These are phyloP conservation scores for Panagrolaimus sp. DNA, from an alignment of 1,140 invertebrate species.

Conservation along the genomic window DNA sequence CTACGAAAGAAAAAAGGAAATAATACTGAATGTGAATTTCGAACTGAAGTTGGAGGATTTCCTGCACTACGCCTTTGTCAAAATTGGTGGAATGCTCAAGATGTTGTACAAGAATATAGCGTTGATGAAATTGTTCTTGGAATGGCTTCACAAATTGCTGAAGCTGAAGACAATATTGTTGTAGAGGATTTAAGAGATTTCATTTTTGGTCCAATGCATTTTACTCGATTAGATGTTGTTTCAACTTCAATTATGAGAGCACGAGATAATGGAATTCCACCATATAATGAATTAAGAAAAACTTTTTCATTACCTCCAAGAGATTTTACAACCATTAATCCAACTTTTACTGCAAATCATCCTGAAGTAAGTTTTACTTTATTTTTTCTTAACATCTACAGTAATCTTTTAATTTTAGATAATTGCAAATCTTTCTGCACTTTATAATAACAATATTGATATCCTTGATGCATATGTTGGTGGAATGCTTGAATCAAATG, in stretches of 20 bases:
- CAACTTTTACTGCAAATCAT: constrained; percentile 64
- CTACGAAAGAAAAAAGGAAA: constrained; percentile 64
- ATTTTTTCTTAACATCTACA: not conserved
- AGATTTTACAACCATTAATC: constrained; percentile 71
- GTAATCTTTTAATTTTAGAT: constrained; percentile 61
- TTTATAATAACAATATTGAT: constrained; percentile 74
- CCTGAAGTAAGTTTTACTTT: constrained; percentile 3
- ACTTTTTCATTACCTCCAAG: constrained; percentile 60
- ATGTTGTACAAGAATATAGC: constrained; percentile 73
- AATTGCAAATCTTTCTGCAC: constrained; percentile 68
- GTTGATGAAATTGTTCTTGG: constrained; percentile 81
- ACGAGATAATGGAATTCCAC: constrained; percentile 86
- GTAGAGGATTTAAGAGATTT: constrained; percentile 90
- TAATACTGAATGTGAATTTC: constrained; percentile 61
- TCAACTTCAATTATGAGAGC: constrained; percentile 96
- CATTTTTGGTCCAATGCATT: constrained; percentile 94
- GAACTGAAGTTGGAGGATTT: constrained; percentile 72
- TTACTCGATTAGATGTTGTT: constrained; percentile 84
- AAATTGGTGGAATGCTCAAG: constrained; percentile 97
- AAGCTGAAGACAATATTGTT: constrained; percentile 83
- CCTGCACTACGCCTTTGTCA: constrained; percentile 83
- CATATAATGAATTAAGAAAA: constrained; percentile 84
- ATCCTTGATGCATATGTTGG: constrained; percentile 95
- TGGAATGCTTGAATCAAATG: constrained; percentile 88
- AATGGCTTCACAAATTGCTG: constrained; percentile 85